phyloP scores from a whole-genome alignment of 2,888 invertebrate species.

The Cyrtodaria siliqua region DNA sequence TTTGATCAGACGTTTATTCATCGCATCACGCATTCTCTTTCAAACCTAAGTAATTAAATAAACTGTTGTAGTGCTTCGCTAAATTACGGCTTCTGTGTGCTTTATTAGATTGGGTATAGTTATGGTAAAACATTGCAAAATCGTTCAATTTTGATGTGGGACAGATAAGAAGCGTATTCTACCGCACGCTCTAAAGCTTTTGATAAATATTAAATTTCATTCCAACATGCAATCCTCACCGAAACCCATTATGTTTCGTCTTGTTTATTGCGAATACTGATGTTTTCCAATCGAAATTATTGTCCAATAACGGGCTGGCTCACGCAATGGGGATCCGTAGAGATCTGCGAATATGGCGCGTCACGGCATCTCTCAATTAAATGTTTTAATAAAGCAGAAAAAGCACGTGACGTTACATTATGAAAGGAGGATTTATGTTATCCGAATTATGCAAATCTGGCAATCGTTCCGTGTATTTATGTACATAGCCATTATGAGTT shows the following conservation, averaged over 20 bases:
- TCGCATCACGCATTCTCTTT: constrained; percentile 35
- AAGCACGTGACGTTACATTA: constrained; percentile 60
- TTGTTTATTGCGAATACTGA: constrained; percentile 61
- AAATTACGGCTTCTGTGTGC: constrained; percentile 30
- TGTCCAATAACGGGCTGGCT: constrained; percentile 56
- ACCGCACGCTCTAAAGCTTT: constrained; percentile 49
- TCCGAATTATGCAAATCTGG: constrained; percentile 64
- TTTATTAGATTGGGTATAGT: constrained; percentile 46
- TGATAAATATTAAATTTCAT: constrained; percentile 67
- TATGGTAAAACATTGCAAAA: constrained; percentile 23
- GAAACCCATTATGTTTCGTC: constrained; percentile 59
- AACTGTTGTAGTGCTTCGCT: constrained; percentile 33
- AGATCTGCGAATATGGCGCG: constrained; percentile 42
- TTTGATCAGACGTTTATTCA: constrained; percentile 34
- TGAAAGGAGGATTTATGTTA: constrained; percentile 56
- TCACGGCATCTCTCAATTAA: constrained; percentile 60
- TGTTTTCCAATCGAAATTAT: constrained; percentile 56
- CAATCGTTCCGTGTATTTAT: constrained; percentile 46
- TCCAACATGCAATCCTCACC: constrained; percentile 58
- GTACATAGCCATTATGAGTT: constrained; percentile 51
- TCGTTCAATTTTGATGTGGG: constrained; percentile 39
- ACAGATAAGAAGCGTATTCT: constrained; percentile 44
- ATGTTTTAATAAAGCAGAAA: constrained; percentile 61
- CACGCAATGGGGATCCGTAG: constrained; percentile 53
- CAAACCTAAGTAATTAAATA: constrained; percentile 40